Base-by-base conservation (phyloP, 2,113 vertebrate species). In the Lichenostomus cassidix region DNA sequence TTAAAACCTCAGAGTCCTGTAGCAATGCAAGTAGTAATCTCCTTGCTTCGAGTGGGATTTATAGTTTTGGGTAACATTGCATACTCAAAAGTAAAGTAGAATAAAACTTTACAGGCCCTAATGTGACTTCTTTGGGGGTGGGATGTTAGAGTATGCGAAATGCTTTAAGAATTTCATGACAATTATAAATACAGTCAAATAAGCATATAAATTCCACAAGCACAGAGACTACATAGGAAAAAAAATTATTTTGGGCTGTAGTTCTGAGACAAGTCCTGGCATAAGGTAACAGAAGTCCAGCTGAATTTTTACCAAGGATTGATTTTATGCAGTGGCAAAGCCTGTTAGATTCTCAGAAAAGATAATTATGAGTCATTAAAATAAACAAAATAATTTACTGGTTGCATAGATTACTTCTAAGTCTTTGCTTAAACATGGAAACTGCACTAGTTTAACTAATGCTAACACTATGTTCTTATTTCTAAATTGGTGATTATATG, bases 1-100 rank as follows among this genome's bases (percentile, higher is more conserved):
- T 80, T 83, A 88, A 90, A 94, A 76, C 70, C 70, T 92, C 33
- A 18, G 91, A 93, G 92, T 86, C 60, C 76, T 70, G 18, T 62
- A 77, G 50, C 59, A 70, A 42, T 93, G 79, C 53, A 83, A 94
- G 90, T 71, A 64, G 46, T 29, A 82, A 52, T 85, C n/a, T 33
- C 23, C 13, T 83, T 58, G 69, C 87, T 91, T 87, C 71, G 44
- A 78, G 22, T 52, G 60, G 28, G n/a, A 49, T 81, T 90, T 86
- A 12, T 44, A 37, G 25, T 50, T 74, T 37, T 52, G 42, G 27
- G 6, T 89, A 87, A 46, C 35, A 77, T 82, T 31, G 10, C 19
- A 19, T 63, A 15, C 24, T 78, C 29, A 28, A 68, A 74, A 75
- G 18, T 23, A 41, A 52, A 29, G 58, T 33, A 52, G 71, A 82